Evolutionary conservation across 2,797 vertebrate genomes (phyloP).

Genomic region (Florisuga fusca): DNA sequence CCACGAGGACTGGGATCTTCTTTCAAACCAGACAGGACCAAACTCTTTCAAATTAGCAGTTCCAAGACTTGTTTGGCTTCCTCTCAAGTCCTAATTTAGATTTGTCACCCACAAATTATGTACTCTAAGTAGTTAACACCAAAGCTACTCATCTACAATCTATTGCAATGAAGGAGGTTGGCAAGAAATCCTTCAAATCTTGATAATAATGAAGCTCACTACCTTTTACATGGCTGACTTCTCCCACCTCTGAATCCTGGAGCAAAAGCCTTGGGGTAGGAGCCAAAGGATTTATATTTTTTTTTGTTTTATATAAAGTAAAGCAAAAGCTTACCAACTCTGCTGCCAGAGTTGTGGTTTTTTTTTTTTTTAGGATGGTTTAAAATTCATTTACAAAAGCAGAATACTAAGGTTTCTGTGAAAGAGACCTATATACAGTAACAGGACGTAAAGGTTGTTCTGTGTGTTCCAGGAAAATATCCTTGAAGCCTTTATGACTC

Average conservation of each 20-base stretch:
- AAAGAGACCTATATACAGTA: conserved; percentile 63
- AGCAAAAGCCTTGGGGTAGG: conserved; percentile 56
- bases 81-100: conserved; percentile 58
- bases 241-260: conserved; percentile 57
- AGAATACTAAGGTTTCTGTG: conserved; percentile 56
- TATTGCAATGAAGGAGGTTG: conserved; percentile 66
- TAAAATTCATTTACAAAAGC: conserved; percentile 68
- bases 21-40: conserved; percentile 33
- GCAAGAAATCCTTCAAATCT: conserved; percentile 57
- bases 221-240: conserved; percentile 64
- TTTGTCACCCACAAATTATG: conserved; percentile 57
- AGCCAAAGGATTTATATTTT: conserved; percentile 14
- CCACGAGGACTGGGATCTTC: background rate
- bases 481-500: conserved; percentile 61
- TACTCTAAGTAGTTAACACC: conserved; percentile 68
- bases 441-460: conserved; percentile 61
- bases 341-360: conserved; percentile 26
- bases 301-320: conserved; percentile 32
- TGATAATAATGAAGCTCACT: conserved; percentile 57
- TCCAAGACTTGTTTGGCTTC: conserved; percentile 46
- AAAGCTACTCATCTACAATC: conserved; percentile 69
- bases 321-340: conserved; percentile 65
- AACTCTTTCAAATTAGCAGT: conserved; percentile 35
- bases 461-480: conserved; percentile 55
- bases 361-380: conserved; percentile 14